phyloP scores from a whole-genome alignment of 2,113 vertebrate genomes.

The Gavia stellata region DNA sequence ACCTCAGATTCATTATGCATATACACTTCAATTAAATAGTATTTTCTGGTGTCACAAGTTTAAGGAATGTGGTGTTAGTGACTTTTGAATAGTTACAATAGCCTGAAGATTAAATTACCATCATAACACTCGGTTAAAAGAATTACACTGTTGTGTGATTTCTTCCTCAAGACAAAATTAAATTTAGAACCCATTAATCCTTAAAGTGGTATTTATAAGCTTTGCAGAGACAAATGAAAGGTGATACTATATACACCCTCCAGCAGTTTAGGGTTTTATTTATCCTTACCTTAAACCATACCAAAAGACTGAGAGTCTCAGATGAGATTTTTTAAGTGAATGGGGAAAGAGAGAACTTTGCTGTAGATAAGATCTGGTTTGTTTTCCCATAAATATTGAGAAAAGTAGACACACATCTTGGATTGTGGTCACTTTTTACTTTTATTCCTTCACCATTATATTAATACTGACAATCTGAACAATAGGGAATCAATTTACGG shows the following conservation, averaged over 20 bases:
- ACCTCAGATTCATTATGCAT: neutral
- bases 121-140: neutral
- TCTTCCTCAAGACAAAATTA: neutral
- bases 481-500: neutral
- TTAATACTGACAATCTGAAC: neutral
- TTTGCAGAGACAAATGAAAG: neutral
- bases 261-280: neutral
- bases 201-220: neutral
- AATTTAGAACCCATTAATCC: neutral
- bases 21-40: neutral
- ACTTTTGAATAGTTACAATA: neutral
- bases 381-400: neutral
- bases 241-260: neutral
- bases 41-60: neutral
- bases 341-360: neutral
- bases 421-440: neutral
- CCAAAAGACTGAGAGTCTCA: neutral
- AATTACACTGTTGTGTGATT: accelerated
- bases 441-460: neutral
- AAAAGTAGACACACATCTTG: neutral
- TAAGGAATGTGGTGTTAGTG: neutral
- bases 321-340: neutral
- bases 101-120: neutral
- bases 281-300: neutral
- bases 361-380: neutral